Evolutionary conservation across 2,113 vertebrate species (phyloP), one percentile per base, ranked within the genome.

Genomic region (Micronycteris hirsuta): DNA sequence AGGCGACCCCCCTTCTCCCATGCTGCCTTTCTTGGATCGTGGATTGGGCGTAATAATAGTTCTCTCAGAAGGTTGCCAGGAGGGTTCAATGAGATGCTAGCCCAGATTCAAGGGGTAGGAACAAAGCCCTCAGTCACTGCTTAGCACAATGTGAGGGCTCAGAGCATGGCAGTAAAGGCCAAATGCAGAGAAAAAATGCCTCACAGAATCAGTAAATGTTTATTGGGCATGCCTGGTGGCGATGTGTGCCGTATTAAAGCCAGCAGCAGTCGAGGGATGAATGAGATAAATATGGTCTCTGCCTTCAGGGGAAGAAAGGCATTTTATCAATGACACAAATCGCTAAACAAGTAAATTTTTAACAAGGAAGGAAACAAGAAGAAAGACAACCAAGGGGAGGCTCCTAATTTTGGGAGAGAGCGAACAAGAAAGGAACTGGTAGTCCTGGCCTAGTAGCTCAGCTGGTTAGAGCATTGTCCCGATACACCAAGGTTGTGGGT

Each of bases 141-240:
- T 54, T 28, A 15, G 26, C 61, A 14, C 17, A 0, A 31, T 49
- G 77, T 13, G 14, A 88, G 43, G 3, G 15, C 52, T 41, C 31
- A n/a, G 3, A 28, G 26, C 15, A 2, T 1, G 33, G 56, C 16
- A 36, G 70, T 52, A 45, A 24, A 68, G 36, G 43, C 19, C 67
- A 36, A n/a, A 26, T 4, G 15, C 17, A 41, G 14, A 38, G 38
- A 26, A n/a, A 70, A 45, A 20, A 4, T 12, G 70, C 43, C 3
- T 47, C 20, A 1, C 0, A 28, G 11, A 0, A 4, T 22, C 49
- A 16, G 0, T 38, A n/a, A 4, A 22, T 8, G 8, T 2, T 19
- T 13, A 13, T 26, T 2, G 6, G 15, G 36, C 17, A 0, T 49
- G 56, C 49, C 28, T 20, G 0, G 15, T 28, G 45, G 19, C 10